These are phyloP conservation scores for Porphyrio hochstetteri DNA, from an alignment of 2,113 vertebrate genomes.

Conservation along the genomic window DNA sequence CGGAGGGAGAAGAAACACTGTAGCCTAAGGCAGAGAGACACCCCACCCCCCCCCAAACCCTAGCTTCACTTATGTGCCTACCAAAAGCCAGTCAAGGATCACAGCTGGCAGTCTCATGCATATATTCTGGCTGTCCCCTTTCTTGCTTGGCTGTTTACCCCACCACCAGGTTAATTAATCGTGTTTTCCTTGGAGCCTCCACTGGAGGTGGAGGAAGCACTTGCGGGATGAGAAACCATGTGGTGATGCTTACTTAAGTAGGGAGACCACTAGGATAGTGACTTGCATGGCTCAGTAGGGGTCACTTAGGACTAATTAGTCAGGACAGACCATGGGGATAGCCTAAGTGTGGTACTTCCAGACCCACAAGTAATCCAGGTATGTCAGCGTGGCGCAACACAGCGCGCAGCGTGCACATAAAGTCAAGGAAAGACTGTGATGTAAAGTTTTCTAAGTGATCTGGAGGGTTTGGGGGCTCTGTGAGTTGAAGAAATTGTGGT, in stretches of 20 bases:
- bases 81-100: not conserved
- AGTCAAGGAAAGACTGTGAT: not conserved
- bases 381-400: accelerated
- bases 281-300: not conserved
- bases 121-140: not conserved
- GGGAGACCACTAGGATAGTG: not conserved
- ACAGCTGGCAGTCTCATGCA: not conserved
- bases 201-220: not conserved
- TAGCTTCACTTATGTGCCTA: not conserved
- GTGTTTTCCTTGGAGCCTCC: not conserved
- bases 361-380: not conserved
- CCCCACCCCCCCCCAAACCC: not conserved
- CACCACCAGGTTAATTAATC: not conserved
- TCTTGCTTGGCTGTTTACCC: not conserved
- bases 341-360: not conserved
- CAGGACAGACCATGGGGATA: not conserved
- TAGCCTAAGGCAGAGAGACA: not conserved
- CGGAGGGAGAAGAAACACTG: not conserved
- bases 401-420: not conserved
- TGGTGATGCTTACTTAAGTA: not conserved
- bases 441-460: not conserved
- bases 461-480: not conserved
- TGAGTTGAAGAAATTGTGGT: not conserved
- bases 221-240: not conserved
- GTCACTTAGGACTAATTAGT: not conserved